Base-by-base conservation (phyloP, 2,113 vertebrate genomes). In the Meriones unguiculatus region DNA sequence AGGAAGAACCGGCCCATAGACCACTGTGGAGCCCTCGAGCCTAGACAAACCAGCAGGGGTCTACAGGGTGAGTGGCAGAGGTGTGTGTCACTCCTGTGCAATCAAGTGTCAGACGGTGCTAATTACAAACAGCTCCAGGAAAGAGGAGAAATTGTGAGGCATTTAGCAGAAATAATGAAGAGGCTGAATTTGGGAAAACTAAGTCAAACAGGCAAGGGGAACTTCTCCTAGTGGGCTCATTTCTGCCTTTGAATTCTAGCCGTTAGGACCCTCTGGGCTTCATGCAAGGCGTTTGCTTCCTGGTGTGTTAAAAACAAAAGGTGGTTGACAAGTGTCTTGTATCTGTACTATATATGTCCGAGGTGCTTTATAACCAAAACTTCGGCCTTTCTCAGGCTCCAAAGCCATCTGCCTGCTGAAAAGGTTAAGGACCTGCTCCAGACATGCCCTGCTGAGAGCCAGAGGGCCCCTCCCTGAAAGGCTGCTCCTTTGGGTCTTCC, bases 151-250 rank as follows among this genome's bases (percentile, higher is more conserved):
- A 30, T 41, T 46, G 30, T 5, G 32, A 84, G 15, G 54, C 76
- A 35, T 77, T 50, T 90, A 89, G 35, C 46, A 75, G 82, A 91
- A 62, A 75, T 38, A 76, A 70, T 32, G 32, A 78, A 94, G 87
- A 69, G 12, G n/a, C 69, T 30, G 41, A 64, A 50, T 91, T 10
- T 41, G 69, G 67, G 65, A 87, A 25, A 18, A 38, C 62, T 82
- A 67, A 89, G 62, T 41, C 73, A 89, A 78, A 82, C 32, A 5
- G n/a, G 12, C 46, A 18, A 64, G 52, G 78, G 20, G 9, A 57
- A 24, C 2, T 30, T 69, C 18, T 67, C 67, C 22, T 22, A 17
- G 3, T 28, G 50, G 67, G 72, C 86, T 75, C 38, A 67, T 50
- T 78, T 78, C 7, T 8, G 35, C 7, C 54, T 82, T 72, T 90